These are phyloP conservation scores for Caretta caretta DNA, from an alignment of 2,113 vertebrate species.

Conservation along the genomic window DNA sequence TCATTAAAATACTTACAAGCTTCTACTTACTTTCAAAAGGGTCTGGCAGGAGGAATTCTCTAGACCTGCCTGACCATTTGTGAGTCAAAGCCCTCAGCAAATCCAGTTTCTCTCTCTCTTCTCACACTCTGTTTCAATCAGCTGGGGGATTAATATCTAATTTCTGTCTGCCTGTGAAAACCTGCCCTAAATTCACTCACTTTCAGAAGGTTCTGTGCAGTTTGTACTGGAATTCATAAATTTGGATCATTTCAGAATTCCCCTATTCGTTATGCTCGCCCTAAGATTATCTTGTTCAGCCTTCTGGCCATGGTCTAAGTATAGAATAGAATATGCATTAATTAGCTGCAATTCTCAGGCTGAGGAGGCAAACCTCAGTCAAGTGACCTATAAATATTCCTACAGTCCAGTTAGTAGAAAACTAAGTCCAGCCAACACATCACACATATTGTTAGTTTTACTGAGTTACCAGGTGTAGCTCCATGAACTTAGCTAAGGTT, in stretches of 20 bases:
- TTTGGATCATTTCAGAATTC: background rate
- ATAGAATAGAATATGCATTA: constrained; percentile 14
- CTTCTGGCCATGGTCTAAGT: background rate
- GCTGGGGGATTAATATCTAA: background rate
- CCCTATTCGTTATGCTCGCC: background rate
- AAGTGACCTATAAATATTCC: constrained; percentile 42
- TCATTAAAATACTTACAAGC: background rate
- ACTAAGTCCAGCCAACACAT: constrained; percentile 22
- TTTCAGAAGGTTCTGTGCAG: constrained; percentile 38
- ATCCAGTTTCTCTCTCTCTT: background rate
- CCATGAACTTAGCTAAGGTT: background rate
- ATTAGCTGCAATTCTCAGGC: constrained; percentile 33
- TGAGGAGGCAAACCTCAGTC: background rate
- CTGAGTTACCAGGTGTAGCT: constrained; percentile 57
- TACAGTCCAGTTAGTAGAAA: constrained; percentile 33
- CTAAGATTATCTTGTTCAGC: background rate
- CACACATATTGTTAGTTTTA: background rate
- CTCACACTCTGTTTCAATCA: background rate
- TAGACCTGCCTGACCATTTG: background rate
- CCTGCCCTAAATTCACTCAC: background rate
- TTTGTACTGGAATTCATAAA: background rate
- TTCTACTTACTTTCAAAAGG: background rate
- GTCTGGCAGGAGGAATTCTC: background rate
- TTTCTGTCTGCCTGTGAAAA: background rate
- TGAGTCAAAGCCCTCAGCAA: background rate